phyloP scores from a whole-genome alignment of 1,140 invertebrate genomes.

The Spodoptera litura region DNA sequence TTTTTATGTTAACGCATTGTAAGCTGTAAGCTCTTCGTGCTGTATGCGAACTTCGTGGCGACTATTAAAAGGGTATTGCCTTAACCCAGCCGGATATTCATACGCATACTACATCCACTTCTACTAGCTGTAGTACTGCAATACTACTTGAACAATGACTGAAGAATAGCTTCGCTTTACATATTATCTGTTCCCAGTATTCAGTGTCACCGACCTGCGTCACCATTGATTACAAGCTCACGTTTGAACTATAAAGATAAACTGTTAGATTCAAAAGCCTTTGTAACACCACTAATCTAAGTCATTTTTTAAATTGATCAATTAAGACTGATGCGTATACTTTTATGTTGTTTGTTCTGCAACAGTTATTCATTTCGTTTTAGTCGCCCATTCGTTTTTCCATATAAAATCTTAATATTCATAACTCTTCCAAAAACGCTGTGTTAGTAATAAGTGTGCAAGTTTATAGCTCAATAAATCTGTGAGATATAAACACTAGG shows the following conservation, averaged over 20 bases:
- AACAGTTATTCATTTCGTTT: slow-evolving; percentile 23
- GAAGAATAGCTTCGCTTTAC: background rate
- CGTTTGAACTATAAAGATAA: background rate
- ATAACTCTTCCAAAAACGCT: slow-evolving; percentile 36
- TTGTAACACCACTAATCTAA: slow-evolving; percentile 4
- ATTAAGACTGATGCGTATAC: background rate
- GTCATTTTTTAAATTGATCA: slow-evolving; percentile 16
- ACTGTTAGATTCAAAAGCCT: slow-evolving; percentile 5
- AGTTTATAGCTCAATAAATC: slow-evolving; percentile 59
- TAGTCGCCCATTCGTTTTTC: slow-evolving; percentile 10
- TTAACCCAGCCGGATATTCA: slow-evolving; percentile 10
- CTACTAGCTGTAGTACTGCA: background rate
- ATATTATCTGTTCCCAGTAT: background rate
- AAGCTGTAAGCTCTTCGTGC: slow-evolving; percentile 14
- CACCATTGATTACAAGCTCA: background rate
- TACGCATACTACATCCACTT: background rate
- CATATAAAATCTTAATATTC: slow-evolving; percentile 16
- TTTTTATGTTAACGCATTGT: slow-evolving; percentile 41
- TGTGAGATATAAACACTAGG: slow-evolving; percentile 56
- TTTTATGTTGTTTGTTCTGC: background rate
- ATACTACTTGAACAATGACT: background rate
- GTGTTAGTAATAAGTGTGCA: slow-evolving; percentile 20
- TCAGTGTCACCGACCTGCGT: background rate
- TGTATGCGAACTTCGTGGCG: slow-evolving; percentile 25
- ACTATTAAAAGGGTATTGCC: slow-evolving; percentile 36